Evolutionary conservation across 2,797 vertebrate species (phyloP).

Genomic region (Rhyacichthys aspro): DNA sequence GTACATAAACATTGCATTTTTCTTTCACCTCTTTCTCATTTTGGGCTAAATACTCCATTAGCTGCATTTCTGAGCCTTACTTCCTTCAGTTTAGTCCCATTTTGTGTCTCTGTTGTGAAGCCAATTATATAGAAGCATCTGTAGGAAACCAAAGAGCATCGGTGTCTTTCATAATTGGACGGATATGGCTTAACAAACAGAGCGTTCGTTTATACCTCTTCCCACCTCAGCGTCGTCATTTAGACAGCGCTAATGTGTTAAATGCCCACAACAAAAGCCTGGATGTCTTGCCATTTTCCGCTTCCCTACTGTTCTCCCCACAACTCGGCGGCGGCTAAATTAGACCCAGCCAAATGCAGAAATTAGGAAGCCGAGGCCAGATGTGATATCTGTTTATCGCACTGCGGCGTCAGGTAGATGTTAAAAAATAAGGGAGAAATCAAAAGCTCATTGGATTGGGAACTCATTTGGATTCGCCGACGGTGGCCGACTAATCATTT

Average conservation of each 20-base stretch:
- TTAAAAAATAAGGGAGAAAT: slow-evolving; percentile 23
- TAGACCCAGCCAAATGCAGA: slow-evolving; percentile 70
- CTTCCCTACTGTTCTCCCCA: slow-evolving; percentile 72
- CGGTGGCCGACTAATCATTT: slow-evolving; percentile 82
- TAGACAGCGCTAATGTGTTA: slow-evolving; percentile 77
- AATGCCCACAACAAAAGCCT: slow-evolving; percentile 73
- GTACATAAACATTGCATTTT: too few relatives aligned
- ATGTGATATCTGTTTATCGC: slow-evolving; percentile 80
- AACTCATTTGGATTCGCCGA: slow-evolving; percentile 77
- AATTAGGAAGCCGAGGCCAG: slow-evolving; percentile 77
- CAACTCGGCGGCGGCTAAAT: slow-evolving; percentile 73
- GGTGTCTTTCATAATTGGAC: slow-evolving; percentile 32
- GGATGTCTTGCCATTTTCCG: slow-evolving; percentile 78
- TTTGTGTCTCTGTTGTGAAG: slow-evolving; percentile 11
- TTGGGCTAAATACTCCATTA: slow-evolving; percentile 2
- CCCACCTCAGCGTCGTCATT: slow-evolving; percentile 62
- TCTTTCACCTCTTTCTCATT: neutral
- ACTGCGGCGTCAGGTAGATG: slow-evolving; percentile 75
- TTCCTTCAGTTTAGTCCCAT: slow-evolving; percentile 10
- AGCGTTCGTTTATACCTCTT: slow-evolving; percentile 25
- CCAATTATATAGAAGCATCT: slow-evolving; percentile 24
- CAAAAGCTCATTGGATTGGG: slow-evolving; percentile 68
- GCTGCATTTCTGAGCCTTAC: slow-evolving; percentile 4
- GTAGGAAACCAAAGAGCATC: slow-evolving; percentile 15
- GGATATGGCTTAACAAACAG: slow-evolving; percentile 25